phyloP scores from a whole-genome alignment of 1,140 invertebrate genomes.

The Pygmarrhopalites habei region DNA sequence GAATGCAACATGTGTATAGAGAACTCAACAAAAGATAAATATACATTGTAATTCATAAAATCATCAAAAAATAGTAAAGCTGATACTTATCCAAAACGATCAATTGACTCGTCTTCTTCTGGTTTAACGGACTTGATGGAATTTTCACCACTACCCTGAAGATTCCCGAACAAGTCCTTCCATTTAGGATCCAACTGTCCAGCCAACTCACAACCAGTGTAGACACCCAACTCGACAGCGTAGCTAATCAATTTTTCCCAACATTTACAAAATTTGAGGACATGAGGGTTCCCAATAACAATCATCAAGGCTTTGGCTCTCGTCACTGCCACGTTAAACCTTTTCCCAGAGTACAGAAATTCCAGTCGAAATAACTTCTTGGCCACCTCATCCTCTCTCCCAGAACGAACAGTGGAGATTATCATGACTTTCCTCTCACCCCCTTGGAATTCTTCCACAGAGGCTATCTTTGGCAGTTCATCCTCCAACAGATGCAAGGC shows the following conservation, averaged over 20 bases:
- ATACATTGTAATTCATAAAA: no score
- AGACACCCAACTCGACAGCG: constrained; percentile 56
- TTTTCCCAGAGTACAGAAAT: constrained; percentile 65
- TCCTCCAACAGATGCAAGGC: constrained; percentile 55
- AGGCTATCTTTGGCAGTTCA: constrained; percentile 71
- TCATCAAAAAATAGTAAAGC: no score
- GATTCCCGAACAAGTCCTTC: no score
- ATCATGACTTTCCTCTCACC: constrained; percentile 80
- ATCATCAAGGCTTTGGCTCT: constrained; percentile 69
- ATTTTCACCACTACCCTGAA: no score
- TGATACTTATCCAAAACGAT: no score
- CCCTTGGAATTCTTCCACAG: constrained; percentile 94
- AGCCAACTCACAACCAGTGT: constrained; percentile 57
- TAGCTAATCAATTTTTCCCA: constrained; percentile 64
- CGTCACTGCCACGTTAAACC: constrained; percentile 81
- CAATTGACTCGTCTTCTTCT: no score
- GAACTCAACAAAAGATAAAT: no score
- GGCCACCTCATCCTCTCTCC: constrained; percentile 45
- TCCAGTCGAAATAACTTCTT: constrained; percentile 56
- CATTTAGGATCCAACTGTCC: constrained; percentile 1
- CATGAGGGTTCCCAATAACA: constrained; percentile 72
- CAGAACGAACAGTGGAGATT: constrained; percentile 70
- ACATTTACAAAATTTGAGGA: constrained; percentile 59
- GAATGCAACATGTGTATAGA: no score
- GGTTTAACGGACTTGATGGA: no score